A percentile compares a stretch with the other conserved stretches of the same genome.
Evolutionary conservation across 2,888 invertebrate species (phyloP).

Genomic region (Caenorhabditis imperialis): DNA sequence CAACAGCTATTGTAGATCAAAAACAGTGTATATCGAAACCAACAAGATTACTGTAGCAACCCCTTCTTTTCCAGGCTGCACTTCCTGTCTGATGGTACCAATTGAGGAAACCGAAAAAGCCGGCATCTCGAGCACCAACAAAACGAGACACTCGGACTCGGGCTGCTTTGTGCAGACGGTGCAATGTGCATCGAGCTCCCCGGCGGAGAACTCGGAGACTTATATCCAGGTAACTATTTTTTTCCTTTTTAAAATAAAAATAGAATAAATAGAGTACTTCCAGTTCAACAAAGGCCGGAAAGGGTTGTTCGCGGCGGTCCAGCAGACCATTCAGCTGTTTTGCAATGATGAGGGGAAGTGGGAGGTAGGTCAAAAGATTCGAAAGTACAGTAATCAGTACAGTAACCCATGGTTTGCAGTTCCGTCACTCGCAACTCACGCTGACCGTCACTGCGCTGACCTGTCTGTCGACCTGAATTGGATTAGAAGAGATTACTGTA

Average conservation of each 20-base stretch:
- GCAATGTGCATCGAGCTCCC: slow-evolving; percentile 13
- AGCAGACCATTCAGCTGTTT: slow-evolving; percentile 46
- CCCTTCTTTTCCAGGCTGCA: slow-evolving; percentile 44
- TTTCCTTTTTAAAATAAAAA: no score
- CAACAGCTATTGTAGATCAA: no score
- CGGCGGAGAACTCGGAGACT: slow-evolving; percentile 10
- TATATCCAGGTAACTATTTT: slow-evolving; percentile 28
- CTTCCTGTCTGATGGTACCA: slow-evolving; percentile 36
- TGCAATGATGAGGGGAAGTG: slow-evolving; percentile 46
- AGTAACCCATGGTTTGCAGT: slow-evolving; percentile 4
- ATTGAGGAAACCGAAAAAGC: slow-evolving; percentile 38
- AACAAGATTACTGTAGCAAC: no score
- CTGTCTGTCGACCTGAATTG: slow-evolving; percentile 29
- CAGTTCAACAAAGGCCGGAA: slow-evolving; percentile 47
- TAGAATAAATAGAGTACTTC: not conserved
- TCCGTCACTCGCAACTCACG: slow-evolving; percentile 31
- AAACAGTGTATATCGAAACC: no score
- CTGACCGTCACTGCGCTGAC: slow-evolving; percentile 27
- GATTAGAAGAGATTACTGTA: no score
- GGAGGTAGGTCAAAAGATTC: slow-evolving; percentile 19
- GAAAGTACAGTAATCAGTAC: not conserved
- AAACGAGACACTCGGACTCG: slow-evolving; percentile 26
- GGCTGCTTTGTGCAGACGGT: slow-evolving; percentile 46
- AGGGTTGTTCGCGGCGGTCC: slow-evolving; percentile 36
- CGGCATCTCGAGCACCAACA: slow-evolving; percentile 33